Evolutionary conservation across 2,888 invertebrate genomes (phyloP), one percentile per base, ranked within the genome.

Genomic region (Parasteatoda lunata): DNA sequence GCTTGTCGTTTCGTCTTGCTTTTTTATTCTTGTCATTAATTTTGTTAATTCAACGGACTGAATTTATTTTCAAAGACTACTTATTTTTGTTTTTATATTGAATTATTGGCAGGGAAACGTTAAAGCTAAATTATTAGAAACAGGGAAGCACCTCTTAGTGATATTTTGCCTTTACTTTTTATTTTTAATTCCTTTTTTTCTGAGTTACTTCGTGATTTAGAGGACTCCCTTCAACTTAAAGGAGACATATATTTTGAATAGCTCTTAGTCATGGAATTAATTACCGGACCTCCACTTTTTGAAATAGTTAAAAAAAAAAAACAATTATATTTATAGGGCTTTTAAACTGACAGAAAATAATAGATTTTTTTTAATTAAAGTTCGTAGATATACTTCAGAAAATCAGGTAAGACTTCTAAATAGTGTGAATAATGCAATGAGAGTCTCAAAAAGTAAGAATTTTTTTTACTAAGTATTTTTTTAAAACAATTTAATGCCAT

Each of bases 1-100:
- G 77, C 15, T 11, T n/a, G 30, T 30, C 77, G 48, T 48, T 71
- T 49, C 49, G 65, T 48, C 49, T 15, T 66, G 77, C 66, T 77
- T 30, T 65, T 77, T 77, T 77, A 77, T 65, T 49, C 49, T 13
- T 68, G 68, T 66, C 77, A 66, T 77, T 77, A 77, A 66, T 77
- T 66, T 68, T 30, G 68, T 77, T 77, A 65, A 77, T 77, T 77
- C 66, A 77, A 77, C 66, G 77, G 49, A 11, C 9, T 47, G 77
- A 77, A 77, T 77, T 66, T 77, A 66, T 66, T 77, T 77, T 65
- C 65, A 49, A 48, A 66, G 51, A 49, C 49, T 51, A 49, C 11
- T 49, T 69, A 8, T 49, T 73, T 77, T 65, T n/a, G 48, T 64
- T 77, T 66, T 52, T 77, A 51, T 77, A 66, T 77, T 77, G 8